Base-by-base conservation (phyloP, 1,140 invertebrate species). In the Artemia franciscana region DNA sequence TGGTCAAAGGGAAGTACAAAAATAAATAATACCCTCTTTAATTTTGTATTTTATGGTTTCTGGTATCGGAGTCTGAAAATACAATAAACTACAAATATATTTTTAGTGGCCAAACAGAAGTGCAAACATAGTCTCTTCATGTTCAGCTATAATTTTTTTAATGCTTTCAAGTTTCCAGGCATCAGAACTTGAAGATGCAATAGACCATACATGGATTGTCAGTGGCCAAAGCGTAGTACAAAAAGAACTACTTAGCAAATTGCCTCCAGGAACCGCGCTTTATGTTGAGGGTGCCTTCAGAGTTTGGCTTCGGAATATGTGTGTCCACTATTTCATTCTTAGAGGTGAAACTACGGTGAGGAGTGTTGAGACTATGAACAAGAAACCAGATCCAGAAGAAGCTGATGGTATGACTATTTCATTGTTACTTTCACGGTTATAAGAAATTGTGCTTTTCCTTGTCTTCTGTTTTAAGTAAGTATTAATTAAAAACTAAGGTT, bases 181-280 rank as follows among this genome's bases (percentile, higher is more conserved):
- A 26, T 60, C 62, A 12, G 62, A 85, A 65, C 72, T 91, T 24
- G 75, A 81, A 66, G 84, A 88, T 68, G 79, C 86, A 4, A 70
- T 86, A 5, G 91, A 96, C 64, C 80, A 91, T 68, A 95, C 91
- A 0, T 98, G 91, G 89, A 87, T 98, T 65, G 83, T 94, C 0
- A 91, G 86, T 72, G 86, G 82, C 0, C 90, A 92, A 71, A 88
- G 86, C 74, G 78, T 78, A 26, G 73, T 73, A 5, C 94, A 98
- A 72, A 76, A 78, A 63, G 70, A 82, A 30, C 73, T 98, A 23
- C 70, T 98, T 12, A 68, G 74, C n/a, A 74, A 81, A 63, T 84
- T 91, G 68, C 77, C 79, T 0, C 67, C 70, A n/a, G 76, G 82
- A 57, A 74, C 79, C 58, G 80, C 91, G 0, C 70, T 94, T 23